Conservation (phyloP, 1,140 invertebrate genomes). For the Luehdorfia chinensis region DNA sequence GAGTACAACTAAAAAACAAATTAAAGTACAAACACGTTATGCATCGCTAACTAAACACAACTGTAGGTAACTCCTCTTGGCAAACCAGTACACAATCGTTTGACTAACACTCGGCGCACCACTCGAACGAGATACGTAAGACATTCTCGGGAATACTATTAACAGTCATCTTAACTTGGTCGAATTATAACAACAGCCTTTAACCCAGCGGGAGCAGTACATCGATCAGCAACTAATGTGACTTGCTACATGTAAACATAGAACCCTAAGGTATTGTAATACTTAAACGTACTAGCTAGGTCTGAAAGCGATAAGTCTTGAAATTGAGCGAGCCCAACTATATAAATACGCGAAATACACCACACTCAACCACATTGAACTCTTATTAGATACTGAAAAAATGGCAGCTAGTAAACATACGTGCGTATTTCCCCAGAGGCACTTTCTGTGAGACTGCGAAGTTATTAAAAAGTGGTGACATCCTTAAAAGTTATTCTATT, state of each 20-base stretch:
- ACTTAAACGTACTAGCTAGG: conserved; percentile 64
- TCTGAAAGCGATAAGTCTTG: conserved; percentile 73
- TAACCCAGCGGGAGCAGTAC: conserved; percentile 59
- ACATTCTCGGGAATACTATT: conserved; percentile 40
- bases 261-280: conserved; percentile 61
- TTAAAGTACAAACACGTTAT: conserved; percentile 78
- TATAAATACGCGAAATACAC: conserved; percentile 55
- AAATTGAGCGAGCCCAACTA: conserved; percentile 72
- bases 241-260: conserved; percentile 66
- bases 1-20: conserved; percentile 78
- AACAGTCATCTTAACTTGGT: conserved; percentile 66
- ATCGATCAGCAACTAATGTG: conserved; percentile 67
- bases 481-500: conserved; percentile 15
- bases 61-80: conserved; percentile 77
- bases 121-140: conserved; percentile 58
- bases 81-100: conserved; percentile 67
- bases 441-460: conserved; percentile 48
- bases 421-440: conserved; percentile 26
- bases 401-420: conserved; percentile 15
- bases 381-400: conserved; percentile 25
- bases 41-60: conserved; percentile 75
- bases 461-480: conserved; percentile 23
- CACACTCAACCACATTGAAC: conserved; percentile 58
- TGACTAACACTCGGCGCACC: conserved; percentile 72
- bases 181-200: conserved; percentile 65